These are phyloP conservation scores for Cephalopholis sonnerati DNA, from an alignment of 2,113 vertebrate genomes.

Conservation along the genomic window DNA sequence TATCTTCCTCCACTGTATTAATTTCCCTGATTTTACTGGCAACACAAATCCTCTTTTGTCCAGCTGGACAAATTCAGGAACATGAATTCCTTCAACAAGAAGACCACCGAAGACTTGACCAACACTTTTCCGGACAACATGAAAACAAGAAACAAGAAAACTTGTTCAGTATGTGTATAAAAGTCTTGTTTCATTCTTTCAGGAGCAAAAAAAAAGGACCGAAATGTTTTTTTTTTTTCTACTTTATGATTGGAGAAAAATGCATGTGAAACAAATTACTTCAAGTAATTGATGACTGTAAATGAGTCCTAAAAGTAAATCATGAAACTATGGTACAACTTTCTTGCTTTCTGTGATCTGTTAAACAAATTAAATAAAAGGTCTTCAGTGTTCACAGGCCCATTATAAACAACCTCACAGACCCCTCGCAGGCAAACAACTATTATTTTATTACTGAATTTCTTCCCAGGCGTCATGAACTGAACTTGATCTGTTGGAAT, in stretches of 20 bases:
- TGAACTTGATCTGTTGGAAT: slow-evolving; percentile 49
- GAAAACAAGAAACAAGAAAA: too few species aligned
- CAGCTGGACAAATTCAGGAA: slow-evolving; percentile 88
- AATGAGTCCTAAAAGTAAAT: slow-evolving; percentile 9
- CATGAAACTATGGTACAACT: neutral
- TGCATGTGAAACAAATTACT: neutral
- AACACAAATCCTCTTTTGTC: too few species aligned
- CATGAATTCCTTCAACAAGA: slow-evolving; percentile 93
- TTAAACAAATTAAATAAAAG: slow-evolving; percentile 12
- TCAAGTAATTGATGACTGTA: too few species aligned
- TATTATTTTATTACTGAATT: slow-evolving; percentile 68
- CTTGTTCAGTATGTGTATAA: slow-evolving; percentile 48
- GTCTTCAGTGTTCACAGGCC: slow-evolving; percentile 50
- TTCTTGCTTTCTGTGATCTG: slow-evolving; percentile 4
- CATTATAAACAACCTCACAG: slow-evolving; percentile 38
- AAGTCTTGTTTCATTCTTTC: slow-evolving; percentile 16
- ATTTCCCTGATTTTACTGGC: too few species aligned
- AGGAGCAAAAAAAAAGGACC: slow-evolving; percentile 21
- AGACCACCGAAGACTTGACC: slow-evolving; percentile 88
- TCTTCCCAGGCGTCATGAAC: slow-evolving; percentile 60
- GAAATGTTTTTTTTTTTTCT: neutral
- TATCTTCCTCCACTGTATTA: too few species aligned
- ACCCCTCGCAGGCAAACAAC: slow-evolving; percentile 46
- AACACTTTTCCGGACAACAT: too few species aligned
- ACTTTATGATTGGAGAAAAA: neutral